These are phyloP conservation scores for Acheta domesticus DNA, from an alignment of 2,888 invertebrate species.

Conservation along the genomic window DNA sequence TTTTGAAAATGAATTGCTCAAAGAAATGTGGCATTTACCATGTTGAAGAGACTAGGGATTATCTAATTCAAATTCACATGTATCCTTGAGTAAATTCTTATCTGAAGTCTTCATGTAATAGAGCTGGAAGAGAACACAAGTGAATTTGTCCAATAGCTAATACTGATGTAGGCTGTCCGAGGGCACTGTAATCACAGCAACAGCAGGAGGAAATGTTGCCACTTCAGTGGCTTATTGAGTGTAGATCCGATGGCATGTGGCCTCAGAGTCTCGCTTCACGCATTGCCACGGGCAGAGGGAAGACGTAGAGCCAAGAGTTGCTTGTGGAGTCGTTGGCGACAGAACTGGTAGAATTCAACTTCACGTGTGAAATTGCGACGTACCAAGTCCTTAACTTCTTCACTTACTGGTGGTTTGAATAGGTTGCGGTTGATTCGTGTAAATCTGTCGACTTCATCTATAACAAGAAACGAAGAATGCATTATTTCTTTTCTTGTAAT, in stretches of 20 bases:
- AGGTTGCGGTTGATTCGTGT: constrained; percentile 79
- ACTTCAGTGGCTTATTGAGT: not conserved
- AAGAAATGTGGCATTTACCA: too few relatives aligned
- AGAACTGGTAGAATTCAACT: constrained; percentile 89
- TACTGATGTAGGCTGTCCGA: not conserved
- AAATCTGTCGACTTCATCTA: constrained; percentile 72
- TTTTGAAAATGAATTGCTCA: too few relatives aligned
- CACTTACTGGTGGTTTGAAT: constrained; percentile 83
- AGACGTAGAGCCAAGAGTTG: constrained; percentile 72
- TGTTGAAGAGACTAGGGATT: too few relatives aligned
- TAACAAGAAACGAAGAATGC: constrained; percentile 42
- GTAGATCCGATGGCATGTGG: not conserved
- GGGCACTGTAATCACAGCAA: not conserved
- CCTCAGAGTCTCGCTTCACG: not conserved
- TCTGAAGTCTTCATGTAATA: too few relatives aligned
- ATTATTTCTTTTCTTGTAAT: not conserved
- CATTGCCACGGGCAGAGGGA: constrained; percentile 41
- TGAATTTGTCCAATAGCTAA: not conserved
- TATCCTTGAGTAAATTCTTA: too few relatives aligned
- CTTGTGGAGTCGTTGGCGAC: constrained; percentile 76
- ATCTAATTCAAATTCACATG: too few relatives aligned
- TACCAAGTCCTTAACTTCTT: constrained; percentile 80
- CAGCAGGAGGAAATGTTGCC: not conserved
- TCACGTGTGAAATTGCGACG: constrained; percentile 82
- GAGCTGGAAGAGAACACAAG: too few relatives aligned